Evolutionary conservation across 2,113 vertebrate genomes (phyloP), one percentile per base, ranked within the genome.

Genomic region (Phocoena phocoena): DNA sequence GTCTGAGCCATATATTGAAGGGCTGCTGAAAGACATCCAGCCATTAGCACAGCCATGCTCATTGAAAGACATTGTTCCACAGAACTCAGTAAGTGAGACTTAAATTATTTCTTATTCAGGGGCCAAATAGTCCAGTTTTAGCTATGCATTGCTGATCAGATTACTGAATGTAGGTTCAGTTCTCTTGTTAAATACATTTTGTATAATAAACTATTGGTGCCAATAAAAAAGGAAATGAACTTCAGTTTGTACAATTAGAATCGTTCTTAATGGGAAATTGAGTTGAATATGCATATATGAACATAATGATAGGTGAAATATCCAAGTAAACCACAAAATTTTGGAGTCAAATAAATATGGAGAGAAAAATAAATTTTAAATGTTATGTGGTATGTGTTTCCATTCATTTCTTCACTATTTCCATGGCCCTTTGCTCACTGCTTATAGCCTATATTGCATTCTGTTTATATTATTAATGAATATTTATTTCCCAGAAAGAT

Each of bases 41-140:
- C 99, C 99, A 62, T 98, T 99, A 98, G 99, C 99, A 50, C 79
- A 99, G 50, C 98, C 38, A 68, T 99, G 99, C 96, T 99, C 99
- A 10, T 83, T 99, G 79, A 99, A 99, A 96, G 99, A 99, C 98
- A 97, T 99, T 74, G 98, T 99, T 97, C 99, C 99, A 62, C 98
- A 98, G 95, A 98, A 99, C 95, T 98, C 98, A 96, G 99, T 99
- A 98, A 99, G 99, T 98, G 71, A 63, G 55, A 74, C 10, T 73
- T 85, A 38, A 71, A 65, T 83, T 38, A 63, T 60, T 93, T 95
- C 25, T 93, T 70, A 13, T 81, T 92, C 1, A 4, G 41, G 67
- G 5, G 6, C 60, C 88, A 84, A 67, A 38, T 62, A 13, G 76
- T 86, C 26, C 12, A 58, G 0, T 91, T 96, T 93, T 83, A 65